These are phyloP conservation scores for Mesorhabditis belari DNA, from an alignment of 2,888 invertebrate species.

Conservation along the genomic window DNA sequence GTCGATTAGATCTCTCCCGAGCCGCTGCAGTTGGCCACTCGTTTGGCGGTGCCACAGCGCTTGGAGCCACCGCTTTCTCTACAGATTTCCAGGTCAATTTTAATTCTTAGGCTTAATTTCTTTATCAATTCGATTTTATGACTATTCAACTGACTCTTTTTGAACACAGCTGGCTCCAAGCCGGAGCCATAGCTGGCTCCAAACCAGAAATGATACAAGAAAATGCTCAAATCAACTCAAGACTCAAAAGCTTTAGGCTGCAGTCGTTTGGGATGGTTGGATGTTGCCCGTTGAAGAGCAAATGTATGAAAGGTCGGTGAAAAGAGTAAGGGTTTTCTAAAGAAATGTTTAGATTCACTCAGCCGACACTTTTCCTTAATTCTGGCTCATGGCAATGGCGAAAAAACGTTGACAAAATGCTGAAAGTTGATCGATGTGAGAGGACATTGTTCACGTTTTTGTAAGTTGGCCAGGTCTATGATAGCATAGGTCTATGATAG, in stretches of 20 bases:
- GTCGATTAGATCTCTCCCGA: slow-evolving; percentile 30
- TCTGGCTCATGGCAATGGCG: neutral
- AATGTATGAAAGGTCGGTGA: neutral
- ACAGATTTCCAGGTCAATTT: slow-evolving; percentile 42
- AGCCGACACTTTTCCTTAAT: neutral
- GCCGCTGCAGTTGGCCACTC: slow-evolving; percentile 64
- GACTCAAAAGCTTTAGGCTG: slow-evolving; percentile 34
- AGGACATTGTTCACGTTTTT: neutral
- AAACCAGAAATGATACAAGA: too few relatives aligned
- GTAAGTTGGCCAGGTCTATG: too few relatives aligned
- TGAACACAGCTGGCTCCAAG: too few relatives aligned
- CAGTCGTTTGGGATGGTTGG: slow-evolving; percentile 63
- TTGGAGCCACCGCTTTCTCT: slow-evolving; percentile 61
- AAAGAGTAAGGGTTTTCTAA: neutral
- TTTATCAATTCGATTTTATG: too few relatives aligned
- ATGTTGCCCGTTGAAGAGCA: slow-evolving; percentile 61
- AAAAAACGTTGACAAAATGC: neutral
- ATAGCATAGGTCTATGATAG: too few relatives aligned
- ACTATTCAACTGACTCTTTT: too few relatives aligned
- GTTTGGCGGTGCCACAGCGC: slow-evolving; percentile 65
- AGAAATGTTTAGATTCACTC: neutral
- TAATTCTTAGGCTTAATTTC: too few relatives aligned
- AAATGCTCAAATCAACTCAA: neutral
- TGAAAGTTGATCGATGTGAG: neutral
- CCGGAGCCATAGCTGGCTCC: too few relatives aligned